Base-by-base conservation (phyloP, 1,140 invertebrate genomes). In the Microplitis mediator region DNA sequence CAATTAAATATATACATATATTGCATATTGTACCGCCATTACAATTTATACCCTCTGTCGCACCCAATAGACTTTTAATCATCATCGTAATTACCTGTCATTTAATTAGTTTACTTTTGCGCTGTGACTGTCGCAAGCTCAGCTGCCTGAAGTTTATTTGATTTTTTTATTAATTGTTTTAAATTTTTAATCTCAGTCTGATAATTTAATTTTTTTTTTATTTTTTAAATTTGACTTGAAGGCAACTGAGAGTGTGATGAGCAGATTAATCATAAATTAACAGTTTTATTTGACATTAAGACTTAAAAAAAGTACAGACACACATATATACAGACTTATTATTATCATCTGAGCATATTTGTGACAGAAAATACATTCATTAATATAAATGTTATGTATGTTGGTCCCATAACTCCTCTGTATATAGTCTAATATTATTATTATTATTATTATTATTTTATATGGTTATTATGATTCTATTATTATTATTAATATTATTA, bases 391-490 rank as follows among this genome's bases (percentile, higher is more conserved):
- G 80, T 84, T 83, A 81, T 81, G 82, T 84, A 84, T 80, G 79
- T 84, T 81, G 76, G 70, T 79, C 77, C 78, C 75, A 80, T 75
- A 76, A 80, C 72, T 81, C 73, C 82, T 80, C 68, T 86, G 81
- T 86, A 85, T 76, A 85, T 84, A 85, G 77, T 84, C 82, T 82
- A 81, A 82, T 78, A 83, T 80, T 83, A 45, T 45, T 45, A 45
- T 45, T 45, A 45, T 45, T 45, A 45, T 70, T 36, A 66, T 66
- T 77, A 79, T 74, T 76, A 74, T 76, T 64, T 39, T 45, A 23
- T 78, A 79, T 54, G 75, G 76, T 77, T 76, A 74, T 71, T 74
- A 75, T n/a, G n/a, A n/a, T 54, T 54, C 6, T 50, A 76, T 75
- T 75, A 77, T 78, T 78, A 74, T 76, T 75, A 78, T 77, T 75